Percentiles rank a stretch among this genome's conserved stretches.
phyloP scores from a whole-genome alignment of 2,113 vertebrate genomes.

The Cyanocitta stelleri region DNA sequence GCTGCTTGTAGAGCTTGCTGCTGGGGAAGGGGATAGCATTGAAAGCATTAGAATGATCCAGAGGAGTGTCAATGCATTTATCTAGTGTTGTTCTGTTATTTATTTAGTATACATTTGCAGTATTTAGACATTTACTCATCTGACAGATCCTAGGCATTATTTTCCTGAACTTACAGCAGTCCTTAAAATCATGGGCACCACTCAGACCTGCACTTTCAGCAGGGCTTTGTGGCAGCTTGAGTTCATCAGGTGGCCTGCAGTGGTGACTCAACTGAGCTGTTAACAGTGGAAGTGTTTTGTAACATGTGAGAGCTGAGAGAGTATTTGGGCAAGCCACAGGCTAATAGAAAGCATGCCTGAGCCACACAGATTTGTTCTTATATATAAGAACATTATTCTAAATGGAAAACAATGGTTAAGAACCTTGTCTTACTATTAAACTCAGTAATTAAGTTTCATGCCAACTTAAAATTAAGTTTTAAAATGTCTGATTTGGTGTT shows the following conservation, averaged over 20 bases:
- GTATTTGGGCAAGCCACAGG: neutral
- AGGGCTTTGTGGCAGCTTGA: neutral
- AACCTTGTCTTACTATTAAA: neutral
- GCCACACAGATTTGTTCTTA: neutral
- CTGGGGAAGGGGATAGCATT: neutral
- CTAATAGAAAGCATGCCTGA: neutral
- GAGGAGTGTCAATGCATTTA: neutral
- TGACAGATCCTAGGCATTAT: neutral
- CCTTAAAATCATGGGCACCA: neutral
- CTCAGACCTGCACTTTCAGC: neutral
- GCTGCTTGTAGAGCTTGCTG: neutral
- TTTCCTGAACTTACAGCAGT: neutral
- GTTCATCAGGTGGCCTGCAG: neutral
- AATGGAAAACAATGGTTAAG: neutral
- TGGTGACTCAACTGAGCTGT: neutral
- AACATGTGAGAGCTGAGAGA: neutral
- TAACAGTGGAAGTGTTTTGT: rapidly evolving
- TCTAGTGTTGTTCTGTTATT: neutral
- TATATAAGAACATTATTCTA: neutral
- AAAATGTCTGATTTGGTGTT: neutral
- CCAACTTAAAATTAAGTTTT: neutral
- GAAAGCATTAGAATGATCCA: neutral
- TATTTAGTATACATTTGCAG: neutral
- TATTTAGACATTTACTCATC: neutral
- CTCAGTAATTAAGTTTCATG: neutral